These are phyloP conservation scores for Chelonus formosanus DNA, from an alignment of 2,888 invertebrate genomes.

Conservation along the genomic window DNA sequence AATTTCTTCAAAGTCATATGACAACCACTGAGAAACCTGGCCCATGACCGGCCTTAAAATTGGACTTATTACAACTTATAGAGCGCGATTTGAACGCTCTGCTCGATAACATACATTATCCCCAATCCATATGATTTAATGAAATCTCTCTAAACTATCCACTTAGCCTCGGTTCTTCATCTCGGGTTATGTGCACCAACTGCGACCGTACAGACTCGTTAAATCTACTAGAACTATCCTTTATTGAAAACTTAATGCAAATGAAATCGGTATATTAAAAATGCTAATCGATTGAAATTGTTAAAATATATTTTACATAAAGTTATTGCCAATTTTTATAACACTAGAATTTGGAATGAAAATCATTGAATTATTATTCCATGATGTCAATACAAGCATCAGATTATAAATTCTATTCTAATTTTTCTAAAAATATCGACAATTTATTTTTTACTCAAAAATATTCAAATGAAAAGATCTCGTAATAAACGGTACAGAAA, in stretches of 20 bases:
- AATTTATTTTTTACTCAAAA: no score
- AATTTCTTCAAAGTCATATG: conserved; percentile 32
- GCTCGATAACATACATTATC: conserved; percentile 65
- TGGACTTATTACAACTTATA: conserved; percentile 66
- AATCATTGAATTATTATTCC: no score
- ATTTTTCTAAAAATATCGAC: no score
- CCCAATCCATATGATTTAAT: conserved; percentile 66
- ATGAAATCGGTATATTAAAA: neutral
- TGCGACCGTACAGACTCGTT: conserved; percentile 29
- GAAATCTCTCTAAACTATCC: conserved; percentile 66
- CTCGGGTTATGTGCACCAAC: conserved; percentile 37
- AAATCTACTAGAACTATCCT: no score
- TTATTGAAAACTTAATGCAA: neutral
- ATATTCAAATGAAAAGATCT: no score
- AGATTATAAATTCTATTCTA: no score
- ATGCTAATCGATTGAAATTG: no score
- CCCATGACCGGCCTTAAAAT: conserved; percentile 64
- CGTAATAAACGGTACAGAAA: no score
- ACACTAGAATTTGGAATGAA: no score
- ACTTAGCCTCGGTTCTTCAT: conserved; percentile 61
- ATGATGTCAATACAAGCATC: no score
- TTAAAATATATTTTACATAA: no score
- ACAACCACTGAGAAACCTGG: conserved; percentile 59
- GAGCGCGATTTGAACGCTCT: conserved; percentile 65
- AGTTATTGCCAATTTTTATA: no score